Evolutionary conservation across 2,113 vertebrate genomes (phyloP).

Genomic region (Phyllostomus hastatus): DNA sequence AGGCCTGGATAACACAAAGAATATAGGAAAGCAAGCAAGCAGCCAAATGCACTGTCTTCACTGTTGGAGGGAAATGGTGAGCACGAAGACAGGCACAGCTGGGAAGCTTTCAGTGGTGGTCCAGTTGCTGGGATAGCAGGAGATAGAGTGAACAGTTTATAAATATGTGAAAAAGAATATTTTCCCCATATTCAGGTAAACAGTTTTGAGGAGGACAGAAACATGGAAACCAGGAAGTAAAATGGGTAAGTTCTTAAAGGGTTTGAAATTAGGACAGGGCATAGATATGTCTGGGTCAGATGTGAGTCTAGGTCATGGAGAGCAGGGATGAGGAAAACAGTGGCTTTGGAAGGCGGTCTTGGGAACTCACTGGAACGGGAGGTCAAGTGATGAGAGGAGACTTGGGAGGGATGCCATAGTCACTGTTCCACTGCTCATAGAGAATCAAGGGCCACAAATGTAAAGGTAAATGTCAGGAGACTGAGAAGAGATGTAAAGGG

Average conservation of each 20-base stretch:
- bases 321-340: not conserved
- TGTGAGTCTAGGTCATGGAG: not conserved
- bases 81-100: not conserved
- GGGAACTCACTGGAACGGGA: not conserved
- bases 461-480: not conserved
- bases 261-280: not conserved
- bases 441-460: not conserved
- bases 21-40: not conserved
- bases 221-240: not conserved
- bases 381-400: not conserved
- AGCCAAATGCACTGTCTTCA: not conserved
- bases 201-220: not conserved
- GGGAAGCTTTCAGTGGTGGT: not conserved
- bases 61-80: not conserved
- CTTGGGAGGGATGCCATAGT: not conserved
- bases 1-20: not conserved
- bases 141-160: not conserved
- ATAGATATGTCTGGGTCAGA: not conserved
- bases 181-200: not conserved
- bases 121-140: not conserved
- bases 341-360: not conserved
- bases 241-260: not conserved
- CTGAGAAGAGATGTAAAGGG: not conserved
- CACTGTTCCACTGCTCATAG: not conserved
- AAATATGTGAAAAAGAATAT: not conserved